These are phyloP conservation scores for Chironex yamaguchii DNA, from an alignment of 30 jellyfish, hydroid and myxozoan species.

Conservation along the genomic window DNA sequence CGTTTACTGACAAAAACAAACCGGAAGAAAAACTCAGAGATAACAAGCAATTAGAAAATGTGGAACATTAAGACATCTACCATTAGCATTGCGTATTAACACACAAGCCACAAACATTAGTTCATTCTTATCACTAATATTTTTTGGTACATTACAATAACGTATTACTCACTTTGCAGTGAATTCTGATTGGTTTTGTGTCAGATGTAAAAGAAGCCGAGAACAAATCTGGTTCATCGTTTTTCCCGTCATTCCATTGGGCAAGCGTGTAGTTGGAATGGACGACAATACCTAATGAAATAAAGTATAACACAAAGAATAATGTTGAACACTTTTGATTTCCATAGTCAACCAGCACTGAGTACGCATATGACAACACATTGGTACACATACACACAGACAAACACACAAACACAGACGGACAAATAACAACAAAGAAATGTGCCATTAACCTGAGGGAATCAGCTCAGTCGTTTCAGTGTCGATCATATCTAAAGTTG, in stretches of 20 bases:
- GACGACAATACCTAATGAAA: constrained; percentile 69
- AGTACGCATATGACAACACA: too few relatives aligned
- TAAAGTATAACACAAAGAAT: background rate
- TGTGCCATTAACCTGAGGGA: too few relatives aligned
- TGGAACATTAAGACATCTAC: background rate
- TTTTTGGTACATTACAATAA: too few relatives aligned
- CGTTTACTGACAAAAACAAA: too few relatives aligned
- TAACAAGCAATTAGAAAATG: background rate
- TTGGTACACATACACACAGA: too few relatives aligned
- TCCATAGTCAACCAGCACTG: too few relatives aligned
- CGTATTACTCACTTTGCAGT: too few relatives aligned
- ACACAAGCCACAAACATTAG: background rate
- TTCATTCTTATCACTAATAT: too few relatives aligned
- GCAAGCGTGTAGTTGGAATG: constrained; percentile 89
- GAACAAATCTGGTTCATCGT: constrained; percentile 2
- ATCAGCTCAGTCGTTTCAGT: too few relatives aligned
- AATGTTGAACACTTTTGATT: background rate
- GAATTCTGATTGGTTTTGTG: constrained; percentile 80
- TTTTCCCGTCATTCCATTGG: constrained; percentile 84
- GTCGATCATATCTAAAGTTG: too few relatives aligned
- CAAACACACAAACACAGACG: too few relatives aligned
- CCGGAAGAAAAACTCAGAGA: background rate
- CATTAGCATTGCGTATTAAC: background rate
- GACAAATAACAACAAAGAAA: too few relatives aligned
- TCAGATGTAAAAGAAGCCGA: constrained; percentile 90